These are phyloP conservation scores for Octomys mimax DNA, from an alignment of 2,797 vertebrate genomes.

Conservation along the genomic window DNA sequence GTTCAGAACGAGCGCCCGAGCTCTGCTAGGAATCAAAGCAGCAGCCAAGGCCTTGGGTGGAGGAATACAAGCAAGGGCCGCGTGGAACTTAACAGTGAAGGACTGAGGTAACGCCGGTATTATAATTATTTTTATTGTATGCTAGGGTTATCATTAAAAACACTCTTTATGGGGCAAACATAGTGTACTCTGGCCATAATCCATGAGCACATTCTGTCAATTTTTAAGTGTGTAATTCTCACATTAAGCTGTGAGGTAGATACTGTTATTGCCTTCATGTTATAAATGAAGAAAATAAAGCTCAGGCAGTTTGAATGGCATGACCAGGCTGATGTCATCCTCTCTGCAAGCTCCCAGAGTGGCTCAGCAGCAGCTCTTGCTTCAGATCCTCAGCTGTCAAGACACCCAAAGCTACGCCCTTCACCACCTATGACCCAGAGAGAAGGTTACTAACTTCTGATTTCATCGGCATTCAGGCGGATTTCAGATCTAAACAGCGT, in stretches of 20 bases:
- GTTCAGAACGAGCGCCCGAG: constrained; percentile 38
- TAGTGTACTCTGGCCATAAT: neutral
- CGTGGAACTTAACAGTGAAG: neutral
- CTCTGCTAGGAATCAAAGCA: constrained; percentile 29
- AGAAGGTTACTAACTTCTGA: constrained; percentile 2
- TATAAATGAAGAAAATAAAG: neutral
- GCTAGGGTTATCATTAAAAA: constrained; percentile 21
- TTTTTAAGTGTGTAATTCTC: neutral
- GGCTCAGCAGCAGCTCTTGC: neutral
- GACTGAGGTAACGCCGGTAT: neutral
- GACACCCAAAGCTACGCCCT: neutral
- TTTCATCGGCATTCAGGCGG: neutral
- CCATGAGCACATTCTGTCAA: neutral
- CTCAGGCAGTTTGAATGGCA: neutral
- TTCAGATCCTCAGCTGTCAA: neutral
- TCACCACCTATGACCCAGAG: neutral
- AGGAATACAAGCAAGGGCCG: neutral
- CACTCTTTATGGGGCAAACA: neutral
- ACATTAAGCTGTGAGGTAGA: neutral
- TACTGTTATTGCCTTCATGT: neutral
- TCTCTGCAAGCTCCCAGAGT: neutral
- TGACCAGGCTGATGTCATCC: too few relatives aligned
- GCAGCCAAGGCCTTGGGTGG: neutral
- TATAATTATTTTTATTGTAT: constrained; percentile 36
- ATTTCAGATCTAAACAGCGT: constrained; percentile 1